Evolutionary conservation across 2,888 invertebrate genomes (phyloP).

Genomic region (Anticlea derivata): DNA sequence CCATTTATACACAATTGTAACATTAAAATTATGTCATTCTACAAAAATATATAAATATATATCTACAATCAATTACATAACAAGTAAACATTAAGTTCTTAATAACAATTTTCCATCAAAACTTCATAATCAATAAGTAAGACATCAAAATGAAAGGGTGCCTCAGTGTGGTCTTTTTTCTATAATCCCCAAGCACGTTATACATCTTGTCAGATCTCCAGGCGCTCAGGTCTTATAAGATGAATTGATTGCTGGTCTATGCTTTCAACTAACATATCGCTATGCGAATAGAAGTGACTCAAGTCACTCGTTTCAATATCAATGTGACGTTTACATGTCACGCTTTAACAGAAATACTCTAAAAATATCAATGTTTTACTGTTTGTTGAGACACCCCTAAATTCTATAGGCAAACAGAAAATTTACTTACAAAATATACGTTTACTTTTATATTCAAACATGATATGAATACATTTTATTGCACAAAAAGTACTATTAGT

Average conservation of each 20-base stretch:
- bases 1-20: neutral
- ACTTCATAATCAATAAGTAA: constrained; percentile 1
- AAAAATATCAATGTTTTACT: too few relatives aligned
- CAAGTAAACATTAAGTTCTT: constrained; percentile 11
- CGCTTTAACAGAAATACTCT: too few relatives aligned
- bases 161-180: neutral
- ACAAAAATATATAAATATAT: constrained; percentile 23
- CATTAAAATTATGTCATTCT: constrained; percentile 5
- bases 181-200: too few relatives aligned
- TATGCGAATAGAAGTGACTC: too few relatives aligned
- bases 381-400: constrained; percentile 2
- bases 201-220: too few relatives aligned
- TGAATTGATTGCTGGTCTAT: too few relatives aligned
- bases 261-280: too few relatives aligned
- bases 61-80: constrained; percentile 15
- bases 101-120: constrained; percentile 17
- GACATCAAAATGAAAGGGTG: constrained; percentile 2
- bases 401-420: neutral
- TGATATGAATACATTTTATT: constrained; percentile 35
- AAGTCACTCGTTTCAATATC: too few relatives aligned
- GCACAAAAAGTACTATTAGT: constrained; percentile 21
- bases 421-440: neutral
- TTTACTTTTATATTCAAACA: constrained; percentile 11
- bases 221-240: too few relatives aligned
- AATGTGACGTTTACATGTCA: too few relatives aligned